Evolutionary conservation across 2,888 invertebrate genomes (phyloP).

Genomic region (Ptychoptera albimana): DNA sequence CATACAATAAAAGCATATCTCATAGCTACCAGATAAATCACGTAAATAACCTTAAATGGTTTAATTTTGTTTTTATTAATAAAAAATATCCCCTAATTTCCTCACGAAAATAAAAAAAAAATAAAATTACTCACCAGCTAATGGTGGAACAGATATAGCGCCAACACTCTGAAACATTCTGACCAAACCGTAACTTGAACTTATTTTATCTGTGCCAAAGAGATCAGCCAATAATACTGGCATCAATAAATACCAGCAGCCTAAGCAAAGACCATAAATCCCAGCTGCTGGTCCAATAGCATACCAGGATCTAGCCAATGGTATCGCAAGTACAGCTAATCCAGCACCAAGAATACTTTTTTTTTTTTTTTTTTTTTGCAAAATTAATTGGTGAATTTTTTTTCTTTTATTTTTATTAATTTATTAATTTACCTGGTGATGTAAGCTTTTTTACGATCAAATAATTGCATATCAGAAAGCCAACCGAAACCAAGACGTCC

Average conservation of each 20-base stretch:
- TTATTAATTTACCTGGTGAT: conserved; percentile 40
- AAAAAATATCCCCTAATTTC: too few relatives aligned
- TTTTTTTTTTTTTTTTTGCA: background rate
- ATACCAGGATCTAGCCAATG: conserved; percentile 47
- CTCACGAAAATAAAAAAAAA: too few relatives aligned
- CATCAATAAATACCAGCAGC: conserved; percentile 61
- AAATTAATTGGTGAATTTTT: conserved; percentile 4
- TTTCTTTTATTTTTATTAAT: conserved; percentile 1
- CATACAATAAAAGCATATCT: conserved; percentile 59
- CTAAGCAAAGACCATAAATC: conserved; percentile 53
- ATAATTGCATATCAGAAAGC: conserved; percentile 53
- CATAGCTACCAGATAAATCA: conserved; percentile 54
- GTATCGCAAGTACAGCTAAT: conserved; percentile 47
- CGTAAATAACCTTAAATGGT: conserved; percentile 33
- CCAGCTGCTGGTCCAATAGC: conserved; percentile 48
- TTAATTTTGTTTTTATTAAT: too few relatives aligned
- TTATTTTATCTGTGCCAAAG: conserved; percentile 57
- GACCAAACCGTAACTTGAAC: conserved; percentile 58
- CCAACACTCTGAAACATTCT: conserved; percentile 62
- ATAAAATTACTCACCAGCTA: conserved; percentile 31
- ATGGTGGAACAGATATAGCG: conserved; percentile 54
- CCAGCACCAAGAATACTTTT: conserved; percentile 51
- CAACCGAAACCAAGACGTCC: conserved; percentile 58
- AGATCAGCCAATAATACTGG: conserved; percentile 57
- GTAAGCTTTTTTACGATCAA: conserved; percentile 54